A percentile compares a stretch with the other conserved stretches of the same genome.
These are phyloP conservation scores for Lutraria rhynchaena DNA, from an alignment of 1,140 invertebrate genomes.

Conservation along the genomic window DNA sequence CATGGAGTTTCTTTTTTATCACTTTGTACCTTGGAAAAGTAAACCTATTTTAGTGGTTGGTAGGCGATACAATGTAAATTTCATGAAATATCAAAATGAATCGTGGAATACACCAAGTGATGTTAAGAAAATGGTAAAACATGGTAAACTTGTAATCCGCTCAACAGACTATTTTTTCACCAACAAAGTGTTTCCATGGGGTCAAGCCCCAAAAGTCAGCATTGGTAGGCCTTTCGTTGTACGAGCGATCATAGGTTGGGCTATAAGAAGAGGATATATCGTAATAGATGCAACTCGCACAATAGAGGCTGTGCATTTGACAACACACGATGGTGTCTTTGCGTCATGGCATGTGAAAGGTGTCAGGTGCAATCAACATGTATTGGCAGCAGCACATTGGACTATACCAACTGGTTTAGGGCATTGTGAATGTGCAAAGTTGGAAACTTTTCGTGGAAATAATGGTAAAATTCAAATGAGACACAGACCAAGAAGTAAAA, in stretches of 20 bases:
- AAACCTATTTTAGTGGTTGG: conserved; percentile 15
- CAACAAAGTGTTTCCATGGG: conserved; percentile 32
- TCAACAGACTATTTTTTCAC: conserved; percentile 37
- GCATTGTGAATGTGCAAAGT: conserved; percentile 14
- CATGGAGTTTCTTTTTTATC: conserved; percentile 13
- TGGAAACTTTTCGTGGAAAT: neutral
- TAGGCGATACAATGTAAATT: conserved; percentile 27
- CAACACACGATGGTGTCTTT: conserved; percentile 17
- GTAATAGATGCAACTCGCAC: conserved; percentile 28
- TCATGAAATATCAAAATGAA: conserved; percentile 11
- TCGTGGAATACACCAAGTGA: neutral
- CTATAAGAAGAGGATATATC: neutral
- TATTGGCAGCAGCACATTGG: neutral
- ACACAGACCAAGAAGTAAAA: conserved; percentile 3
- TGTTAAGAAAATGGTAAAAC: neutral
- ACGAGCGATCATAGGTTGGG: conserved; percentile 20
- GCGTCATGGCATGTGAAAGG: conserved; percentile 36
- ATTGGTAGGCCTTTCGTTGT: conserved; percentile 26
- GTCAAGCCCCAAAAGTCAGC: conserved; percentile 4
- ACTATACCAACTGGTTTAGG: conserved; percentile 1
- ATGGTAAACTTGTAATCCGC: conserved; percentile 4
- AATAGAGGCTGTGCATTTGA: conserved; percentile 22
- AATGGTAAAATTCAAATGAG: conserved; percentile 10
- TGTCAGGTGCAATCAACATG: neutral
- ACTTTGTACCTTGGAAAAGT: conserved; percentile 19